These are phyloP conservation scores for Deilephila elpenor DNA, from an alignment of 2,888 invertebrate genomes.

Conservation along the genomic window DNA sequence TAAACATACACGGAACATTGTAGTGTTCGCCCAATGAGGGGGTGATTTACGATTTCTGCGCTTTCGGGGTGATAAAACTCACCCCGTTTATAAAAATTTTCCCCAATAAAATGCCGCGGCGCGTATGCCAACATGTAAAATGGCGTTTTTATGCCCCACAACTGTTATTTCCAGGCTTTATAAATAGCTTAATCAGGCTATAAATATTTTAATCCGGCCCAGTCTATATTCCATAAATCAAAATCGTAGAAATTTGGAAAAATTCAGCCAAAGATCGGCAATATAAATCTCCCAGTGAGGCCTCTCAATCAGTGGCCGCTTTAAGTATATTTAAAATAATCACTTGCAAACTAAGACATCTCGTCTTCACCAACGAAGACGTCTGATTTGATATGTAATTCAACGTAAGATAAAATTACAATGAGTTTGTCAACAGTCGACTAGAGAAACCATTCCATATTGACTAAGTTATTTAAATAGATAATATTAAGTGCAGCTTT, in stretches of 20 bases:
- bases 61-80: background rate
- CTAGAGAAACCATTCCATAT: constrained; percentile 45
- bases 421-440: constrained; percentile 2
- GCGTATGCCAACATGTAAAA: background rate
- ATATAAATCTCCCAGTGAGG: constrained; percentile 6
- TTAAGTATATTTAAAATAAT: background rate
- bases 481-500: constrained; percentile 45
- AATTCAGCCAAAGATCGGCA: background rate
- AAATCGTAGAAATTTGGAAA: background rate
- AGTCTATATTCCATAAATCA: background rate
- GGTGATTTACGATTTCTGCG: constrained; percentile 17
- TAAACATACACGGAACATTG: background rate
- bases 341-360: too few relatives aligned
- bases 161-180: background rate
- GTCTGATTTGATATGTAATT: background rate
- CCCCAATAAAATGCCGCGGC: background rate
- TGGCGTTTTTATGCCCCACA: background rate
- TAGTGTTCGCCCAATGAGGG: background rate
- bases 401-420: background rate
- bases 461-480: constrained; percentile 37
- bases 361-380: too few relatives aligned
- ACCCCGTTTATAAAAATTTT: background rate
- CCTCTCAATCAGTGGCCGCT: background rate
- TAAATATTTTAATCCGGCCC: background rate
- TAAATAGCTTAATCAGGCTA: background rate